Conservation (phyloP, 2,113 vertebrate genomes). For the Lepisosteus oculatus region DNA sequence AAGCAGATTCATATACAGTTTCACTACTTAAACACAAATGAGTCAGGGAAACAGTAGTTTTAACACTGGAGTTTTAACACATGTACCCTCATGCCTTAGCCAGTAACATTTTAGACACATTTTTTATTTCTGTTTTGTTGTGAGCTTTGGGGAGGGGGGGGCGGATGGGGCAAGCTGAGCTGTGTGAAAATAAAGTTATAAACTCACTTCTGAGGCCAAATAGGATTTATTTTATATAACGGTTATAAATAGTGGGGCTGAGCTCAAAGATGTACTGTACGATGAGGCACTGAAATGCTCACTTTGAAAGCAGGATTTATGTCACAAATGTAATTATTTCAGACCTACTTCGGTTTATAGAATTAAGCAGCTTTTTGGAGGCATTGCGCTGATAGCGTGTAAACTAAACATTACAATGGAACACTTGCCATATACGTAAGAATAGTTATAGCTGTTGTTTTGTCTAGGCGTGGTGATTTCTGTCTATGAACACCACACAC, state of each 20-base stretch:
- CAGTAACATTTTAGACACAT: no score
- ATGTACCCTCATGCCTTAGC: no score
- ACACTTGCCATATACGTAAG: neutral
- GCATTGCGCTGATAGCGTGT: conserved; percentile 17
- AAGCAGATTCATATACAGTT: no score
- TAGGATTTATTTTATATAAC: conserved; percentile 56
- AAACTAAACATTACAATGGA: neutral
- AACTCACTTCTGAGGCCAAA: conserved; percentile 60
- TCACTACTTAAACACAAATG: no score
- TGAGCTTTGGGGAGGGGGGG: neutral
- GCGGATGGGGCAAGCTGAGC: conserved; percentile 13
- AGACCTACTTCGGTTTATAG: conserved; percentile 59
- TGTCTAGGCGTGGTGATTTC: neutral
- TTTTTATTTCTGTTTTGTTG: no score
- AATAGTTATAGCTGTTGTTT: neutral
- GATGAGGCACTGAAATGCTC: conserved; percentile 58
- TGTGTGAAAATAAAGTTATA: conserved; percentile 21
- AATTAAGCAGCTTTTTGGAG: conserved; percentile 65
- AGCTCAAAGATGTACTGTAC: conserved; percentile 23
- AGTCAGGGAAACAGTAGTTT: no score
- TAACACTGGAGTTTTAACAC: no score
- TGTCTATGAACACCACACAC: neutral
- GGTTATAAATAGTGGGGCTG: conserved; percentile 51
- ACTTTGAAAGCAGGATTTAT: conserved; percentile 63
- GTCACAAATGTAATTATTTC: conserved; percentile 73